Base-by-base conservation (phyloP, 2,888 invertebrate species). In the Hydroisotoma schaefferi region DNA sequence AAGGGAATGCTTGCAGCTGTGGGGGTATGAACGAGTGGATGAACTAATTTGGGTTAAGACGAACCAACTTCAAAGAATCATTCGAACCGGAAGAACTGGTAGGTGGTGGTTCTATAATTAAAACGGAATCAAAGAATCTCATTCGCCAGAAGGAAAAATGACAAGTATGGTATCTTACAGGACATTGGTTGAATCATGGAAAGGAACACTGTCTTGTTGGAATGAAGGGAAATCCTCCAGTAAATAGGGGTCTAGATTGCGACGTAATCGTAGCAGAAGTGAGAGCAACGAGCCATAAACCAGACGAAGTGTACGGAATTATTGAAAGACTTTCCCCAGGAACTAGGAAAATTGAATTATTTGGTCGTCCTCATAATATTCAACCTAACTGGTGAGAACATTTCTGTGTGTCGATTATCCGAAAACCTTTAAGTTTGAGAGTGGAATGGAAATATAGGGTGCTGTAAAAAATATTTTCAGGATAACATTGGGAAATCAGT, bases 41-140 rank as follows among this genome's bases (percentile, higher is more conserved):
- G 98, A 98, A 76, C 84, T 98, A 40, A 97, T 98, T 73, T 98
- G 98, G 98, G 97, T 98, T 56, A 98, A 98, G 80, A 98, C 97
- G 0, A 98, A 98, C 79, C 98, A 98, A 76, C 79, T 98, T 62
- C 98, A 98, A 76, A 80, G 97, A 61, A 97, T 98, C 73, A 98
- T 98, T 73, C 82, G 97, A 28, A 98, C 98, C 0, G 98, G 98
- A 0, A 82, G 97, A 56, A 97, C 97, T 0, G 97, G 72, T 72
- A 55, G 33, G 29, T 22, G 10, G 8, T 10, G 15, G 15, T 10
- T 33, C 8, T 33, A 33, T 33, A 33, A 33, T 33, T 33, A 15
- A 15, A 15, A 33, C 15, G 8, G 33, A 33, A 33, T 10, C 8
- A 15, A 33, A 15, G 15, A 33, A 33, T 8, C 33, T 8, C 15